Conservation (phyloP, 2,888 invertebrate genomes). For the Drosophila borealis region DNA sequence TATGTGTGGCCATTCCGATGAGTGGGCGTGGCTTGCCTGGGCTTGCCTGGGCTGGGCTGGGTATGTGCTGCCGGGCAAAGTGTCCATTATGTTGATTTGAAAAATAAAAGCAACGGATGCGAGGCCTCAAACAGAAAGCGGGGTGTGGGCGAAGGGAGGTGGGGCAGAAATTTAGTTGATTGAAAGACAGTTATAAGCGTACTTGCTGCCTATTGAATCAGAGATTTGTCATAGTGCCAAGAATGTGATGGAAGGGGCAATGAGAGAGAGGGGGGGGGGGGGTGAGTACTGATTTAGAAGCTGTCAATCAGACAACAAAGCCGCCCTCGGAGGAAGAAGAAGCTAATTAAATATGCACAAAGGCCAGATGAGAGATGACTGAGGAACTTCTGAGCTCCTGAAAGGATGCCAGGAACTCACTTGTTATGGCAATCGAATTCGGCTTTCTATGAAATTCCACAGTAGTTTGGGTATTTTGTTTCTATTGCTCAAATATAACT, state of each 20-base stretch:
- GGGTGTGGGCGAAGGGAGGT: not conserved
- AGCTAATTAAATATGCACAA: constrained; percentile 35
- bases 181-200: constrained; percentile 69
- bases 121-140: constrained; percentile 53
- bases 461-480: constrained; percentile 1
- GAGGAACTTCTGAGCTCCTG: not conserved
- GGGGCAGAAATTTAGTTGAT: constrained; percentile 65
- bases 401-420: too few species aligned
- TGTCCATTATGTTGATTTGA: constrained; percentile 81
- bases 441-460: constrained; percentile 3
- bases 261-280: constrained; percentile 2
- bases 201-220: constrained; percentile 13
- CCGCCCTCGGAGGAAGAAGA: constrained; percentile 6
- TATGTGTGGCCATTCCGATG: constrained; percentile 41
- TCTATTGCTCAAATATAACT: constrained; percentile 3
- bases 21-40: constrained; percentile 4
- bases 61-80: constrained; percentile 70
- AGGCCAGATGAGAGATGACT: not conserved
- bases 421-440: not conserved
- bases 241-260: constrained; percentile 18
- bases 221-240: constrained; percentile 47
- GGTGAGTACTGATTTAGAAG: constrained; percentile 40
- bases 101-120: constrained; percentile 73
- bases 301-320: constrained; percentile 59
- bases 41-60: constrained; percentile 2